Evolutionary conservation across 53 echinoderm and acorn worm genomes (phyloP).

Genomic region (Astropecten irregularis): DNA sequence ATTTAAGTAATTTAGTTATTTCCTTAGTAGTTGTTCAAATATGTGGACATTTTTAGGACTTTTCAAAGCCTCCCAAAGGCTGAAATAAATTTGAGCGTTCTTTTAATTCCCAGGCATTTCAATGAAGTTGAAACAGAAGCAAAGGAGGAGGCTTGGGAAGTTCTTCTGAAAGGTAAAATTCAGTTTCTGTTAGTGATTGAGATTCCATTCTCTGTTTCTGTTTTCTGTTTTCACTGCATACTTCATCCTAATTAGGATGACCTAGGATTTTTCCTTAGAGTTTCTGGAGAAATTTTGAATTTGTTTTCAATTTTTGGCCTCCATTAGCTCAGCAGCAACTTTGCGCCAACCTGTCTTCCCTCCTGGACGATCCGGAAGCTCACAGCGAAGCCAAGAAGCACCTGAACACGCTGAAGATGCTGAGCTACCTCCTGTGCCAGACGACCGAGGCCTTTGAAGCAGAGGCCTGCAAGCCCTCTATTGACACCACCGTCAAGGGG

Average conservation of each 20-base stretch:
- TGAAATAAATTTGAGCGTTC: too few species aligned
- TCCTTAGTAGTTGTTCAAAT: too few species aligned
- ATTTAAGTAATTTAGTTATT: too few species aligned
- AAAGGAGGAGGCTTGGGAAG: slow-evolving; percentile 89
- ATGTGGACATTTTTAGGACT: too few species aligned
- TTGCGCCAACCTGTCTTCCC: slow-evolving; percentile 31
- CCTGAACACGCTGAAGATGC: slow-evolving; percentile 87
- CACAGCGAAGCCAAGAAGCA: slow-evolving; percentile 20
- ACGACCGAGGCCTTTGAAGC: slow-evolving; percentile 92
- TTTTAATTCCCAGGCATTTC: slow-evolving; percentile 95
- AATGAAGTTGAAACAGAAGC: slow-evolving; percentile 68
- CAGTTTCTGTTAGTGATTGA: too few species aligned
- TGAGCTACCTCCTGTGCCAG: slow-evolving; percentile 82
- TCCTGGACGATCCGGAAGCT: slow-evolving; percentile 40
- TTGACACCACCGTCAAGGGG: slow-evolving; percentile 65
- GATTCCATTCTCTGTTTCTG: too few species aligned
- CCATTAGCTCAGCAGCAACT: slow-evolving; percentile 59
- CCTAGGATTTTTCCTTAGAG: neutral
- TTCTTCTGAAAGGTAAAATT: slow-evolving; percentile 80
- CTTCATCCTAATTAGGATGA: neutral
- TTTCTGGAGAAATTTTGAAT: too few species aligned
- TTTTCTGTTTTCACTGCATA: too few species aligned
- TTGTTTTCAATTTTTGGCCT: too few species aligned
- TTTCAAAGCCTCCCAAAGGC: too few species aligned
- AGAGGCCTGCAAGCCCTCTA: slow-evolving; percentile 85